A percentile compares a stretch with the other conserved stretches of the same genome.
phyloP scores from a whole-genome alignment of 2,888 invertebrate genomes.

The Megalurothrips usitatus region DNA sequence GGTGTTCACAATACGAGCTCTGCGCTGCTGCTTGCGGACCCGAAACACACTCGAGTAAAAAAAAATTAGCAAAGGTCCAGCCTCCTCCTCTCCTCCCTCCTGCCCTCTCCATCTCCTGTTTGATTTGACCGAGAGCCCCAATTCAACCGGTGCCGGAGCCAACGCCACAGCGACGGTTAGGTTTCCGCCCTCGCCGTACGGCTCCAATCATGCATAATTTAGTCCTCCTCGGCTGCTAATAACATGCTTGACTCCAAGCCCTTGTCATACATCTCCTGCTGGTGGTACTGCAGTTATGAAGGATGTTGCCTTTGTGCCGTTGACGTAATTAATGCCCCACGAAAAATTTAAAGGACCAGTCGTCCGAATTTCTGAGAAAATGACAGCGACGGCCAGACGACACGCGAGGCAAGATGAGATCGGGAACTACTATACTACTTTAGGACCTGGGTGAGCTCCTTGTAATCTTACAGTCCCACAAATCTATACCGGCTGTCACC shows the following conservation, averaged over 20 bases:
- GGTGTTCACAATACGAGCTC: neutral
- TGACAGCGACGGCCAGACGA: too few relatives aligned
- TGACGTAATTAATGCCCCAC: neutral
- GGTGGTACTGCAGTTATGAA: neutral
- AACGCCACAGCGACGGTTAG: neutral
- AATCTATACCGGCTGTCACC: too few relatives aligned
- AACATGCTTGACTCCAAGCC: neutral
- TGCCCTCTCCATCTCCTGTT: neutral
- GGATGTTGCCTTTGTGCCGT: neutral
- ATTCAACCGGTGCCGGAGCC: neutral
- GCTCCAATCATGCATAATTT: slow-evolving; percentile 20
- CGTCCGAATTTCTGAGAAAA: too few relatives aligned
- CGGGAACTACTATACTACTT: too few relatives aligned
- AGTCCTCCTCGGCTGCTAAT: slow-evolving; percentile 12
- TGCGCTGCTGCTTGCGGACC: neutral
- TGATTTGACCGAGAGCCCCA: slow-evolving; percentile 23
- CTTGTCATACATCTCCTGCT: slow-evolving; percentile 13
- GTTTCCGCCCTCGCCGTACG: neutral
- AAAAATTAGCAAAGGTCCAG: too few relatives aligned
- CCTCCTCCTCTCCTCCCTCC: neutral
- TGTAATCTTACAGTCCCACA: too few relatives aligned
- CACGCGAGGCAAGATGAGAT: too few relatives aligned
- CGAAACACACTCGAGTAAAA: too few relatives aligned
- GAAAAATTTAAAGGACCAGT: too few relatives aligned
- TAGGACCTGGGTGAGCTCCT: too few relatives aligned